Evolutionary conservation across 2,113 vertebrate genomes (phyloP).

Genomic region (Mastomys natalensis): DNA sequence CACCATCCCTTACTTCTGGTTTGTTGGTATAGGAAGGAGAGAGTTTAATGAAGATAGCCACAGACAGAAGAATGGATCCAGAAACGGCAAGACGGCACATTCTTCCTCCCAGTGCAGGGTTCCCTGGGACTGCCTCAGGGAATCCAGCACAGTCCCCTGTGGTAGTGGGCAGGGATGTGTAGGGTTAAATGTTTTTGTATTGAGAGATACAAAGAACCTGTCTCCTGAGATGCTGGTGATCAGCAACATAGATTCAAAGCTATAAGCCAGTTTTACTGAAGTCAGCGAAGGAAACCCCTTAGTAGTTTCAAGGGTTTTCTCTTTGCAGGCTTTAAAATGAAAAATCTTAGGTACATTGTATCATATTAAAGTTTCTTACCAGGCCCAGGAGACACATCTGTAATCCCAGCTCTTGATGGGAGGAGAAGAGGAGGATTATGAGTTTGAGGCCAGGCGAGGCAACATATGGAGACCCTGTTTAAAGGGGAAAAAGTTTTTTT

Average conservation of each 20-base stretch:
- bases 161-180: not conserved
- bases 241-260: not conserved
- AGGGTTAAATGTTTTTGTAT: not conserved
- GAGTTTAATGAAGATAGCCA: not conserved
- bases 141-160: not conserved
- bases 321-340: not conserved
- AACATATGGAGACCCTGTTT: not conserved
- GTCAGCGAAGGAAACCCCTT: not conserved
- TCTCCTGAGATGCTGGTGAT: not conserved
- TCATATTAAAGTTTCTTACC: not conserved
- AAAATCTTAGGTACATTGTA: not conserved
- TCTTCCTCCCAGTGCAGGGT: slow-evolving; percentile 29
- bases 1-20: not conserved
- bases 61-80: slow-evolving; percentile 1
- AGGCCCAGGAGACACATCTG: not conserved
- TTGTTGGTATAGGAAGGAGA: not conserved
- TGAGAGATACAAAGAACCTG: not conserved
- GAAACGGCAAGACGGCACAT: slow-evolving; percentile 29
- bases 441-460: not conserved
- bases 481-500: not conserved
- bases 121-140: not conserved
- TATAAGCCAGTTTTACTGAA: not conserved
- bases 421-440: not conserved
- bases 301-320: slow-evolving; percentile 28
- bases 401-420: not conserved